Percentiles rank a stretch among this genome's conserved stretches.
phyloP scores from a whole-genome alignment of 35 echinoderm and acorn worm species.

The Heliocidaris tuberculata region DNA sequence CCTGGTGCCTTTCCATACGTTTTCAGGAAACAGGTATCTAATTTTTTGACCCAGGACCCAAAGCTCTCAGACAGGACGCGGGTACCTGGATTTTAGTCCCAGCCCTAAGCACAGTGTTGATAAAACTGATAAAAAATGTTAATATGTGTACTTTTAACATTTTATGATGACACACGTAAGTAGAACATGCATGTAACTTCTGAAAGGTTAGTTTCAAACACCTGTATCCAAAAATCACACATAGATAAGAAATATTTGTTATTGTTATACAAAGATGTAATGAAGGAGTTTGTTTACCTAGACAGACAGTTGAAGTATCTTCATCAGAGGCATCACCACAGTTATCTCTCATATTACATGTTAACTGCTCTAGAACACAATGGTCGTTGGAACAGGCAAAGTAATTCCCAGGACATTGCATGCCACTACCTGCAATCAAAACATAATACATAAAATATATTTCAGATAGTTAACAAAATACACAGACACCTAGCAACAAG shows the following conservation, averaged over 20 bases:
- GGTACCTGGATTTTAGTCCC: too few species aligned
- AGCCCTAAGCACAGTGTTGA: too few species aligned
- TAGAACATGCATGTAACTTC: not conserved
- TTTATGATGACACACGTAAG: too few species aligned
- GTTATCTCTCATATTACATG: constrained; percentile 31
- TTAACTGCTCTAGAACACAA: not conserved
- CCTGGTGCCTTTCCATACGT: too few species aligned
- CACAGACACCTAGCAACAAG: too few species aligned
- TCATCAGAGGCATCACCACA: constrained; percentile 35
- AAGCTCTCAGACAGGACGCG: too few species aligned
- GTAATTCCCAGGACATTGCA: constrained; percentile 15
- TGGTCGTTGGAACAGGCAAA: not conserved
- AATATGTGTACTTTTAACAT: too few species aligned
- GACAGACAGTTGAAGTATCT: not conserved
- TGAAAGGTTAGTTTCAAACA: not conserved
- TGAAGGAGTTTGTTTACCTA: not conserved
- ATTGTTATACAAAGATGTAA: not conserved
- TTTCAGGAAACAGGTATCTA: too few species aligned
- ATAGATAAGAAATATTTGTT: not conserved
- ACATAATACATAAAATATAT: not conserved
- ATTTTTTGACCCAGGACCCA: too few species aligned
- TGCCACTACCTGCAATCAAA: not conserved
- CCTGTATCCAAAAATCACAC: not conserved
- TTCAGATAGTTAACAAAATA: not conserved
- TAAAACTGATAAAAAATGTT: too few species aligned